These are phyloP conservation scores for mouse (Mus musculus) DNA, from an alignment of 2,113 vertebrate species.

Conservation along the genomic window GRCm39 chr15:93730501-93731000, in stretches of 20 bases:
- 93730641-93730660: slow-evolving; percentile 73
- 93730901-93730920: slow-evolving; percentile 33
- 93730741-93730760: slow-evolving; percentile 53
- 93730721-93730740: slow-evolving; percentile 60
- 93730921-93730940: not conserved
- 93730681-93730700: slow-evolving; percentile 42
- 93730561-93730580: not conserved
- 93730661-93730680: slow-evolving; percentile 64
- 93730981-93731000: not conserved
- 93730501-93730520: slow-evolving; percentile 69
- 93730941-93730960: slow-evolving; percentile 33
- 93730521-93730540: slow-evolving; percentile 40
- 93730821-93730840: slow-evolving; percentile 33
- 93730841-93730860: slow-evolving; percentile 34
- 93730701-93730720: not conserved
- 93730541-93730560: slow-evolving; percentile 50
- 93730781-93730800: slow-evolving; percentile 35
- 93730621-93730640: slow-evolving; percentile 68
- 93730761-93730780: slow-evolving; percentile 28
- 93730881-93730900: not conserved
- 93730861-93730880: not conserved
- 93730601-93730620: slow-evolving; percentile 64
- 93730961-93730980: not conserved
- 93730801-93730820: slow-evolving; percentile 42
- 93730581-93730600: slow-evolving; percentile 38